Evolutionary conservation across 2,888 invertebrate species (phyloP).

Genomic region (Erannis defoliaria): DNA sequence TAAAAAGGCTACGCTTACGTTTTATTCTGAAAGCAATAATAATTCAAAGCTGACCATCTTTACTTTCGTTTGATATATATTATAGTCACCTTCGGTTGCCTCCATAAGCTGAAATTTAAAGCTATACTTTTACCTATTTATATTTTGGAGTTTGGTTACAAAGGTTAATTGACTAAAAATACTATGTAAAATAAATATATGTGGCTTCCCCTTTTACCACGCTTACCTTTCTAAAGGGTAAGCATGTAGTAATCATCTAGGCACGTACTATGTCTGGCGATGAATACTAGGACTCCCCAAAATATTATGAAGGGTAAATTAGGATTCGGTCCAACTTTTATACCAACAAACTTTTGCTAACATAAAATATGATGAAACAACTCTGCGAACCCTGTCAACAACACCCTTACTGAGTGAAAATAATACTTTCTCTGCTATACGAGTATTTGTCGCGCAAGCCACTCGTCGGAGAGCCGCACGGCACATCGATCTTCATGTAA

Average conservation of each 20-base stretch:
- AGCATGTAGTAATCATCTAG: background rate
- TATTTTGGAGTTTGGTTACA: background rate
- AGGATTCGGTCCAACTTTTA: constrained; percentile 12
- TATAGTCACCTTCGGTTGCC: no score
- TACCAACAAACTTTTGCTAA: background rate
- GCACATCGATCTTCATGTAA: constrained; percentile 43
- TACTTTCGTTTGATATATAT: no score
- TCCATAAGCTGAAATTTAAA: no score
- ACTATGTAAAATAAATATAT: background rate
- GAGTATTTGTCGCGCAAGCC: constrained; percentile 10
- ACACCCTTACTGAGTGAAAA: background rate
- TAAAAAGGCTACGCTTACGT: no score
- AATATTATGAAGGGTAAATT: constrained; percentile 20
- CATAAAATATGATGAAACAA: background rate
- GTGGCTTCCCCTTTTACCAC: constrained; percentile 9
- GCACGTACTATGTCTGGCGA: constrained; percentile 16
- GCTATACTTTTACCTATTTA: no score
- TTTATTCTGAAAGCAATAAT: no score
- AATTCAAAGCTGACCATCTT: no score
- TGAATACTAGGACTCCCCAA: background rate
- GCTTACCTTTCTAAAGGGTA: constrained; percentile 16
- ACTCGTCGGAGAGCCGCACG: constrained; percentile 23
- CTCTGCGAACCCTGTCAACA: background rate
- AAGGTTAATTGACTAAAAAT: constrained; percentile 4
- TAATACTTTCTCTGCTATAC: constrained; percentile 4